Conservation (phyloP, 2,888 invertebrate species). For the Pachliopta kotzebuea region DNA sequence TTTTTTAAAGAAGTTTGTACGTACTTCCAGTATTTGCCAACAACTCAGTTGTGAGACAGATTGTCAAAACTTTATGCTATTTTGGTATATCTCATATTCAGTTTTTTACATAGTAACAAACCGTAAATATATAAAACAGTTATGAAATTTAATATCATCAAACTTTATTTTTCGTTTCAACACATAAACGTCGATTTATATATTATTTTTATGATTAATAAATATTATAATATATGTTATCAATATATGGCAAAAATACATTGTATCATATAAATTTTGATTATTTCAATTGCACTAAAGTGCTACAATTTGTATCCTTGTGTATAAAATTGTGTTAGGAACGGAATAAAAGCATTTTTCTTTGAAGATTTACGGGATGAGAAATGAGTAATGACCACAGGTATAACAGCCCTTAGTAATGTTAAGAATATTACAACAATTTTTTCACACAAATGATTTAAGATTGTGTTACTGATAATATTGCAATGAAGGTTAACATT, state of each 20-base stretch:
- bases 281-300: slow-evolving; percentile 8
- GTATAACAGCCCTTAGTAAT: slow-evolving; percentile 27
- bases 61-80: too few species aligned
- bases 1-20: too few species aligned
- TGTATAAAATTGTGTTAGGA: slow-evolving; percentile 25
- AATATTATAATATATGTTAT: neutral
- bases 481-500: neutral
- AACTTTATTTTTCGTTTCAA: too few species aligned
- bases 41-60: too few species aligned
- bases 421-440: slow-evolving; percentile 16
- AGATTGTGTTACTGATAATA: neutral
- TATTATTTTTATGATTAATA: too few species aligned
- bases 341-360: slow-evolving; percentile 29
- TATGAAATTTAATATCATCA: too few species aligned
- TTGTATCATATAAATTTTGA: slow-evolving; percentile 1
- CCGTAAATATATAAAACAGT: too few species aligned
- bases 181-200: too few species aligned
- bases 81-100: too few species aligned
- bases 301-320: slow-evolving; percentile 23
- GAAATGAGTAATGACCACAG: slow-evolving; percentile 29
- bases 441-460: slow-evolving; percentile 17
- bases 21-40: too few species aligned
- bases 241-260: neutral
- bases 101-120: too few species aligned
- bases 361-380: slow-evolving; percentile 28